phyloP scores from a whole-genome alignment of 2,113 vertebrate genomes.

The Oxygymnocypris stewartii region DNA sequence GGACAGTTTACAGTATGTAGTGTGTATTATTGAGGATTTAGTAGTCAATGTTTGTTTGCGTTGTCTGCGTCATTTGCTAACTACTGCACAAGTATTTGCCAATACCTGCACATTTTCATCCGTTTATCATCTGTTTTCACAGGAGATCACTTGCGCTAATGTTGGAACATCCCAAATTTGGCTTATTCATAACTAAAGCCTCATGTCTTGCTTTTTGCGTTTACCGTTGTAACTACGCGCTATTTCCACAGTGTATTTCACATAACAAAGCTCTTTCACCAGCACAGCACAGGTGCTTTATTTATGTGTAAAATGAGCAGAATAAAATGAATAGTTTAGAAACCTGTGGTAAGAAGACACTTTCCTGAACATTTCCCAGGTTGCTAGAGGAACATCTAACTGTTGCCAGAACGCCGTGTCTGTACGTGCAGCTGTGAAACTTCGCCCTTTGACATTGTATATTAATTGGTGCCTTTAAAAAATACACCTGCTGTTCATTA shows the following conservation, averaged over 20 bases:
- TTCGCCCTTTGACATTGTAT: neutral
- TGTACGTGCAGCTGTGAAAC: neutral
- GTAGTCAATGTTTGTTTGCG: too few relatives aligned
- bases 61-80: neutral
- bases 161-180: neutral
- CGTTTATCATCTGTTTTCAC: neutral
- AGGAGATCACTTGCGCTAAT: neutral
- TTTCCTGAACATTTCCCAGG: neutral
- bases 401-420: neutral
- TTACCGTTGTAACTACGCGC: neutral
- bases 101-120: neutral
- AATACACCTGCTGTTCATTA: conserved; percentile 36
- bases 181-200: neutral
- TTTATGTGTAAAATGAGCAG: conserved; percentile 33
- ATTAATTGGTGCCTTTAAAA: conserved; percentile 36
- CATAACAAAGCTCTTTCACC: neutral
- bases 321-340: conserved; percentile 39
- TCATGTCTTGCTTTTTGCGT: neutral
- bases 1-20: too few relatives aligned
- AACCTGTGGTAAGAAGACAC: conserved; percentile 17
- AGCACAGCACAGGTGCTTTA: conserved; percentile 1
- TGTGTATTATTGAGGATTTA: too few relatives aligned
- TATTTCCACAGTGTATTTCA: neutral
- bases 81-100: neutral
- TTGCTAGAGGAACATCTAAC: neutral